Conservation (phyloP, 2,888 invertebrate genomes). For the Eilema griseolum region DNA sequence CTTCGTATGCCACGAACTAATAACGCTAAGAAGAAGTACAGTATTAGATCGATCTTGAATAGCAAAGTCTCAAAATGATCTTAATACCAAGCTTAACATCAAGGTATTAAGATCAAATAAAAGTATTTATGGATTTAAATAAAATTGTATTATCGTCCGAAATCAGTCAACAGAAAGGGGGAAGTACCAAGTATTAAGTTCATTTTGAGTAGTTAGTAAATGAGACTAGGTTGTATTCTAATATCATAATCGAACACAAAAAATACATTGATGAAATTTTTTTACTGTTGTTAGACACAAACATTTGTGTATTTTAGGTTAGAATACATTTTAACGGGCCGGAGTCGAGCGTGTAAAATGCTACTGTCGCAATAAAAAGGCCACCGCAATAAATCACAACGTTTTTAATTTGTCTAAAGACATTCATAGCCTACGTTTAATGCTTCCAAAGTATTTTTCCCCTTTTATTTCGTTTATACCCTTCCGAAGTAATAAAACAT, state of each 20-base stretch:
- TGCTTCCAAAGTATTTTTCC: conserved; percentile 68
- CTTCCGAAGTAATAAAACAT: conserved; percentile 70
- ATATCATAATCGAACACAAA: not conserved
- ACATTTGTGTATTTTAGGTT: conserved; percentile 31
- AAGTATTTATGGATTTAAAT: no score
- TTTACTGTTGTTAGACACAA: conserved; percentile 4
- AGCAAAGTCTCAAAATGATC: no score
- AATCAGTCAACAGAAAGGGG: no score
- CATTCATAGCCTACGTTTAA: conserved; percentile 67
- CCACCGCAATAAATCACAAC: conserved; percentile 69
- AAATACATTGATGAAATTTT: not conserved
- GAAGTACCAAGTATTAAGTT: no score
- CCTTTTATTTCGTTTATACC: conserved; percentile 71
- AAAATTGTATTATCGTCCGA: no score
- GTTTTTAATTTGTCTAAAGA: conserved; percentile 74
- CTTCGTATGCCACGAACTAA: no score
- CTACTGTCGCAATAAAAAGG: conserved; percentile 54
- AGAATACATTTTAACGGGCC: conserved; percentile 39
- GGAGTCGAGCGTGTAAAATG: conserved; percentile 46
- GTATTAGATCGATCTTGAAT: no score
- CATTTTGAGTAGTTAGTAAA: not conserved
- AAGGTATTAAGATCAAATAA: no score
- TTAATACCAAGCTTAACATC: no score
- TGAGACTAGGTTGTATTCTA: not conserved
- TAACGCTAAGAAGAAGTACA: no score